A percentile compares a stretch with the other conserved stretches of the same genome.
Conservation (phyloP, 2,888 invertebrate species). For the Eremobia ochroleuca region DNA sequence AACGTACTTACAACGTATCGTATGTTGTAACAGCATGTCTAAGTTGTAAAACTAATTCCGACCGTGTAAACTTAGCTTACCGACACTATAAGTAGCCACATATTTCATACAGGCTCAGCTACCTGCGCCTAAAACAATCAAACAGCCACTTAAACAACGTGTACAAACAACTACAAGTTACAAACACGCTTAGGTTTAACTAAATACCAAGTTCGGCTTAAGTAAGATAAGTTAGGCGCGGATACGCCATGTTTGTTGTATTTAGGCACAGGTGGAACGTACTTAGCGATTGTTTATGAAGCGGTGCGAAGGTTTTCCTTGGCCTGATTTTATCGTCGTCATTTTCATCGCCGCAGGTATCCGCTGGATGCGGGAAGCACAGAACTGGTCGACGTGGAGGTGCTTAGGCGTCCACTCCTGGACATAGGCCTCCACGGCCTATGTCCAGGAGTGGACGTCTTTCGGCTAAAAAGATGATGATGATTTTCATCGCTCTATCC, state of each 20-base stretch:
- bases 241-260: conserved; percentile 66
- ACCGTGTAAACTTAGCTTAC: conserved; percentile 85
- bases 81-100: conserved; percentile 86
- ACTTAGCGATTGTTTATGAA: conserved; percentile 43
- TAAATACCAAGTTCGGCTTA: conserved; percentile 88
- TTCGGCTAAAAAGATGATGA: background rate
- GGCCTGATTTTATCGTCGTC: background rate
- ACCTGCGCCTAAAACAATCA: conserved; percentile 90
- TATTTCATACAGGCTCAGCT: conserved; percentile 88
- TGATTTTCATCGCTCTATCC: background rate
- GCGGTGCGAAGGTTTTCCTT: background rate
- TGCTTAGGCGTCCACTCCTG: no score
- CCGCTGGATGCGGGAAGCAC: background rate
- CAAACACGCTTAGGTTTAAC: conserved; percentile 85
- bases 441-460: background rate
- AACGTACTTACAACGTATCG: conserved; percentile 63
- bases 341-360: background rate
- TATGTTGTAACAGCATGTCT: conserved; percentile 62
- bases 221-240: conserved; percentile 85
- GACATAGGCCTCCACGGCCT: no score
- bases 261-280: conserved; percentile 51
- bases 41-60: conserved; percentile 88
- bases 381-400: background rate
- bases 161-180: conserved; percentile 78
- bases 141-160: conserved; percentile 82